Percentiles rank a stretch among this genome's conserved stretches.
Evolutionary conservation across 2,113 vertebrate genomes (phyloP).

Genomic region (Leucoraja erinaceus): DNA sequence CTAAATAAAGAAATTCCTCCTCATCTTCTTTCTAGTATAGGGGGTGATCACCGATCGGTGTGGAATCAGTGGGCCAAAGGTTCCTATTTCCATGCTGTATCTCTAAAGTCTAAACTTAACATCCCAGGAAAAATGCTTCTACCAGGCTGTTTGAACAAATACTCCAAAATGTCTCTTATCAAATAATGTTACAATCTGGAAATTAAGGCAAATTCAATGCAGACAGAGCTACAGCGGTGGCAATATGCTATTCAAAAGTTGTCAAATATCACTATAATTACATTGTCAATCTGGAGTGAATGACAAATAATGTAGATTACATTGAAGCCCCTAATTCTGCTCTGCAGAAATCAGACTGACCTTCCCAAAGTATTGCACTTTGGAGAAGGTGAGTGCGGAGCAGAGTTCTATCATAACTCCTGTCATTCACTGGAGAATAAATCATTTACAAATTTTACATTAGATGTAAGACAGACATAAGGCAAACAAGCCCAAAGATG

Average conservation of each 20-base stretch:
- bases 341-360: background rate
- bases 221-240: background rate
- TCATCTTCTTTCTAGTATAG: too few species aligned
- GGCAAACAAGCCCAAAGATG: background rate
- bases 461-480: background rate
- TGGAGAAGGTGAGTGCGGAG: background rate
- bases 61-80: too few species aligned
- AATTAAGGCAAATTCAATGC: background rate
- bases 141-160: too few species aligned
- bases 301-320: constrained; percentile 21
- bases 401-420: background rate
- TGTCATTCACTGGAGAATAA: background rate
- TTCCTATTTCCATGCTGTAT: too few species aligned
- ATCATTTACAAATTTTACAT: constrained; percentile 35
- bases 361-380: background rate
- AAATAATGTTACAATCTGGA: background rate
- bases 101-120: background rate
- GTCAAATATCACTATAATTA: constrained; percentile 22
- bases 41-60: too few species aligned
- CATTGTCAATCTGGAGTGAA: constrained; percentile 4
- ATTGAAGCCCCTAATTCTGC: background rate
- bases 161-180: too few species aligned
- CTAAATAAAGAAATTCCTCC: too few species aligned
- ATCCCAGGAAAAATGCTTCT: background rate
- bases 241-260: constrained; percentile 2